phyloP scores from a whole-genome alignment of 2,797 vertebrate species.

The Myotis myotis region DNA sequence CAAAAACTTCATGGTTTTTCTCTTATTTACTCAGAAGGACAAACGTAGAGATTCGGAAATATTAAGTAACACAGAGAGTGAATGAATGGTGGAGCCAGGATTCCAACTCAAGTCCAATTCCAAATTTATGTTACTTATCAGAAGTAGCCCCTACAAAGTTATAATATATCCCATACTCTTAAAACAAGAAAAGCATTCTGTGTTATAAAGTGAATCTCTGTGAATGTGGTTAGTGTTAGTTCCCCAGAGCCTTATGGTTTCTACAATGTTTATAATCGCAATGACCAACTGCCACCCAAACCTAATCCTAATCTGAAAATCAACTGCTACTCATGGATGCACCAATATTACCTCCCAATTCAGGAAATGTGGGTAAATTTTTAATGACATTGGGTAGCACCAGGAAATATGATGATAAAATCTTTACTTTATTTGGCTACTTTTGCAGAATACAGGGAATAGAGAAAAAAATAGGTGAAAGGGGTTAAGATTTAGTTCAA shows the following conservation, averaged over 20 bases:
- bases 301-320: background rate
- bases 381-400: background rate
- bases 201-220: background rate
- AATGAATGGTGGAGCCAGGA: background rate
- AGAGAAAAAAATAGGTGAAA: background rate
- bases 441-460: background rate
- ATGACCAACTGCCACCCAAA: background rate
- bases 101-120: conserved; percentile 26
- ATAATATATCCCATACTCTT: background rate
- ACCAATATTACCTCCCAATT: background rate
- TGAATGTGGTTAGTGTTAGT: background rate
- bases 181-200: background rate
- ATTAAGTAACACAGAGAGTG: background rate
- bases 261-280: background rate
- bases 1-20: background rate
- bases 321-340: background rate
- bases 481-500: background rate
- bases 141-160: background rate
- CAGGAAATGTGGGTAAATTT: conserved; percentile 11
- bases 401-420: background rate
- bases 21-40: background rate
- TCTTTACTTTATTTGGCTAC: background rate
- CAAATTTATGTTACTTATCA: conserved; percentile 13
- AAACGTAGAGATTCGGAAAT: conserved; percentile 19
- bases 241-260: background rate